Evolutionary conservation across 2,888 invertebrate genomes (phyloP).

Genomic region (Crepidodera aurea): DNA sequence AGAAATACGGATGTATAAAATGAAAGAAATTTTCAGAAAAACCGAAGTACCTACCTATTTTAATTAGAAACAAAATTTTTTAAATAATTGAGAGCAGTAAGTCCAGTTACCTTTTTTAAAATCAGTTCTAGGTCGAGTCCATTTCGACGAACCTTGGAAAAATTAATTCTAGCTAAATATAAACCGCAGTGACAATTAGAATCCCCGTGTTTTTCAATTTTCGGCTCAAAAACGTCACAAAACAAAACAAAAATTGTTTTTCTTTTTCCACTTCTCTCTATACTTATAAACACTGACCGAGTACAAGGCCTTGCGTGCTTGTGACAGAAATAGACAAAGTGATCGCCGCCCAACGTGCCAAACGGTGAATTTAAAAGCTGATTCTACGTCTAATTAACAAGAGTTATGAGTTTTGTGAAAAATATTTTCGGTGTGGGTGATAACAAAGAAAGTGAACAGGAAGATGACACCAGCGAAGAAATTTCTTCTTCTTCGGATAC

Average conservation of each 20-base stretch:
- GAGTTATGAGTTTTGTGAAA: slow-evolving; percentile 58
- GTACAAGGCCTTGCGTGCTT: slow-evolving; percentile 52
- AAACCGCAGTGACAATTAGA: slow-evolving; percentile 5
- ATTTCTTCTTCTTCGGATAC: slow-evolving; percentile 57
- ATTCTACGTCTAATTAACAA: slow-evolving; percentile 32
- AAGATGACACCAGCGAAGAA: slow-evolving; percentile 55
- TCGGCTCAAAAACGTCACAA: slow-evolving; percentile 13
- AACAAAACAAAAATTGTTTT: slow-evolving; percentile 12
- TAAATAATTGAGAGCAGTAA: too few relatives aligned
- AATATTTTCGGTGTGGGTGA: slow-evolving; percentile 56
- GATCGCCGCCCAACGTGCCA: slow-evolving; percentile 45
- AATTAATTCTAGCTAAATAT: not conserved
- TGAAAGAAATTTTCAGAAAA: too few relatives aligned
- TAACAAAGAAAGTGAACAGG: slow-evolving; percentile 49
- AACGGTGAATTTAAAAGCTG: slow-evolving; percentile 36
- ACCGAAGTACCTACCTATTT: too few relatives aligned
- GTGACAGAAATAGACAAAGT: slow-evolving; percentile 53
- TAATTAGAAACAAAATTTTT: too few relatives aligned
- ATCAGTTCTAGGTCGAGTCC: slow-evolving; percentile 12
- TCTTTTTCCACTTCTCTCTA: slow-evolving; percentile 6
- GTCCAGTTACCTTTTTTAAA: too few relatives aligned
- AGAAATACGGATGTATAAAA: too few relatives aligned
- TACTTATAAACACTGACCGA: slow-evolving; percentile 36
- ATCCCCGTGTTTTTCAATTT: not conserved
- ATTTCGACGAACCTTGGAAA: not conserved